phyloP scores from a whole-genome alignment of 2,888 invertebrate species.

The Eupelmus urozonus region DNA sequence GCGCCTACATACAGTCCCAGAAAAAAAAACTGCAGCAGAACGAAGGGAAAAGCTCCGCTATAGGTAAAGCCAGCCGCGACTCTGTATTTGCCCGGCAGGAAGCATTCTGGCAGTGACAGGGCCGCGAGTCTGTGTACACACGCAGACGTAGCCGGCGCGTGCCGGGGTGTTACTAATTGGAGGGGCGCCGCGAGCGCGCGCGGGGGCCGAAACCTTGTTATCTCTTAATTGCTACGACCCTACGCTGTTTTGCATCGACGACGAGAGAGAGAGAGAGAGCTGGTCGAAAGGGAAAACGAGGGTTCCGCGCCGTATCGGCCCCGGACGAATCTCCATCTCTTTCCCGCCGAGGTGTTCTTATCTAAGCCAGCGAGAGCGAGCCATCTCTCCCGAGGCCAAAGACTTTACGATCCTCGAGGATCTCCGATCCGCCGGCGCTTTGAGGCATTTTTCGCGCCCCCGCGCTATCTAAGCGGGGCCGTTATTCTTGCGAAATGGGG shows the following conservation, averaged over 20 bases:
- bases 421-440: neutral
- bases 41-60: neutral
- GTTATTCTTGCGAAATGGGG: too few relatives aligned
- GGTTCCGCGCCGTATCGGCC: neutral
- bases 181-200: conserved; percentile 74
- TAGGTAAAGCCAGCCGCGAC: neutral
- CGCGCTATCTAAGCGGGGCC: too few relatives aligned
- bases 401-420: conserved; percentile 6
- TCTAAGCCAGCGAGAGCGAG: too few relatives aligned
- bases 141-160: neutral
- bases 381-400: neutral
- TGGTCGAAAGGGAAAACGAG: neutral
- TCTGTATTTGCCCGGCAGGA: conserved; percentile 36
- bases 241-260: conserved; percentile 76
- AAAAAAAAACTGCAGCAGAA: too few relatives aligned
- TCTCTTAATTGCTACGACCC: conserved; percentile 77
- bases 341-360: neutral
- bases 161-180: conserved; percentile 76
- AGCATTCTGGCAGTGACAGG: conserved; percentile 66
- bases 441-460: too few relatives aligned
- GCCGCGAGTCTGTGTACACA: neutral
- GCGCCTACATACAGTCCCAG: too few relatives aligned
- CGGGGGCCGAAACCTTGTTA: conserved; percentile 76
- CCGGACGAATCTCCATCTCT: neutral
- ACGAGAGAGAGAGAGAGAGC: conserved; percentile 58